phyloP scores from a whole-genome alignment of 2,113 vertebrate genomes.

The Cyphomyrus plagiostoma region DNA sequence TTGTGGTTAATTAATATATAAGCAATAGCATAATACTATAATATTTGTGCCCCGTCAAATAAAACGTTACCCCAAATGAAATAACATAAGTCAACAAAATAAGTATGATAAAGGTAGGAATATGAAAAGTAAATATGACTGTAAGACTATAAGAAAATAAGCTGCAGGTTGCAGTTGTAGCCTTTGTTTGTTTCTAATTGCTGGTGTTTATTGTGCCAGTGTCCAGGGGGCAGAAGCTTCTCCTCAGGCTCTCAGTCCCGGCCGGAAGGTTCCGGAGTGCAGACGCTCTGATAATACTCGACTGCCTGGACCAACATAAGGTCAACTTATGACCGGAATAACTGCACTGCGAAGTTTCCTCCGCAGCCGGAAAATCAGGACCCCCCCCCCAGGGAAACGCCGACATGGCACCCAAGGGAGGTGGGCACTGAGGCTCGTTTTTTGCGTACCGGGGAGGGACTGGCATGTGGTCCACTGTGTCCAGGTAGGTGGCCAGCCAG shows the following conservation, averaged over 20 bases:
- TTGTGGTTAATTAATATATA: background rate
- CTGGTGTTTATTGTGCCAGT: too few relatives aligned
- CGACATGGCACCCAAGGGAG: background rate
- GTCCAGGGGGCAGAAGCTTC: too few relatives aligned
- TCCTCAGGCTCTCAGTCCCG: background rate
- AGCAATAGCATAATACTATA: background rate
- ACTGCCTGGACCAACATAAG: background rate
- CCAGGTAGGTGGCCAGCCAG: conserved; percentile 81
- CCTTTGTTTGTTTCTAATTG: too few relatives aligned
- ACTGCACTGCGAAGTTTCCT: background rate
- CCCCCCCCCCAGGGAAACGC: background rate
- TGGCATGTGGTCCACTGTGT: conserved; percentile 69
- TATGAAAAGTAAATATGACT: background rate
- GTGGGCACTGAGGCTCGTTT: background rate
- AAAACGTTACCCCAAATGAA: background rate
- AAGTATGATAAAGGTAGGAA: background rate
- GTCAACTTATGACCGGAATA: background rate
- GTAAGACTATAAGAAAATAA: too few relatives aligned
- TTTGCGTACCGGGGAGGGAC: conserved; percentile 61
- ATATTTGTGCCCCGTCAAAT: background rate
- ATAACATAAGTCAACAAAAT: background rate
- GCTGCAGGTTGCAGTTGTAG: too few relatives aligned
- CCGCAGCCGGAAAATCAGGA: background rate
- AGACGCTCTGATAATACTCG: background rate
- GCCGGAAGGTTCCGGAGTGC: background rate